Evolutionary conservation across 2,113 vertebrate genomes (phyloP).

Genomic region (Alaudala cheleensis): DNA sequence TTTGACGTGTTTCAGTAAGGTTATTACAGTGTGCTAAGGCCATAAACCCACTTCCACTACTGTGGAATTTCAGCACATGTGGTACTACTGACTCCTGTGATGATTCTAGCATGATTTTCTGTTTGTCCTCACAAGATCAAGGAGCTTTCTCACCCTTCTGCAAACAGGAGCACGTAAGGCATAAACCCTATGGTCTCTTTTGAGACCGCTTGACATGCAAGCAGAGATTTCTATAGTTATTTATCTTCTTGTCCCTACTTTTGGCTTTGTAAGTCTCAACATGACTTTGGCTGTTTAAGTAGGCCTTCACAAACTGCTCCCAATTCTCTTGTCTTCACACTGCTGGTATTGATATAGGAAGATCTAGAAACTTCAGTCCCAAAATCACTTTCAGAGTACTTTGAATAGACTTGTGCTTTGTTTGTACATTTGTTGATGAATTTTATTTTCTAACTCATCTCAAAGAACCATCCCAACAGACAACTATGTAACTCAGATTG

Average conservation of each 20-base stretch:
- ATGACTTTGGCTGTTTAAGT: not conserved
- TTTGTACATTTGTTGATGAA: not conserved
- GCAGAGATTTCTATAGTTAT: not conserved
- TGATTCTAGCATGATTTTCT: slow-evolving; percentile 34
- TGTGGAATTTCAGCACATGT: slow-evolving; percentile 42
- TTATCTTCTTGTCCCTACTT: not conserved
- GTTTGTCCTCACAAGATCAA: slow-evolving; percentile 5
- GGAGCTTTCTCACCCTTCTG: not conserved
- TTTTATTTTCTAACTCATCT: not conserved
- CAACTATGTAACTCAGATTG: not conserved
- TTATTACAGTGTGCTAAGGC: slow-evolving; percentile 54
- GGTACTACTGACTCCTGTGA: slow-evolving; percentile 15
- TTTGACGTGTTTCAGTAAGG: slow-evolving; percentile 57
- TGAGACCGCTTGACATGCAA: not conserved
- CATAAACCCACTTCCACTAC: slow-evolving; percentile 59
- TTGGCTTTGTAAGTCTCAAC: not conserved
- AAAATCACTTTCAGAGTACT: not conserved
- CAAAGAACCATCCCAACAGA: not conserved
- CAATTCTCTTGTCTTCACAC: not conserved
- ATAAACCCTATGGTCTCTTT: not conserved
- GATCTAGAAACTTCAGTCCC: not conserved
- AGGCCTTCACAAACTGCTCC: not conserved
- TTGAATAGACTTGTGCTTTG: not conserved
- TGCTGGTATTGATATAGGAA: not conserved
- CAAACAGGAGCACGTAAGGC: slow-evolving; percentile 8